Conservation (phyloP, 2,797 vertebrate genomes). For the Pseudochaenichthys georgianus region DNA sequence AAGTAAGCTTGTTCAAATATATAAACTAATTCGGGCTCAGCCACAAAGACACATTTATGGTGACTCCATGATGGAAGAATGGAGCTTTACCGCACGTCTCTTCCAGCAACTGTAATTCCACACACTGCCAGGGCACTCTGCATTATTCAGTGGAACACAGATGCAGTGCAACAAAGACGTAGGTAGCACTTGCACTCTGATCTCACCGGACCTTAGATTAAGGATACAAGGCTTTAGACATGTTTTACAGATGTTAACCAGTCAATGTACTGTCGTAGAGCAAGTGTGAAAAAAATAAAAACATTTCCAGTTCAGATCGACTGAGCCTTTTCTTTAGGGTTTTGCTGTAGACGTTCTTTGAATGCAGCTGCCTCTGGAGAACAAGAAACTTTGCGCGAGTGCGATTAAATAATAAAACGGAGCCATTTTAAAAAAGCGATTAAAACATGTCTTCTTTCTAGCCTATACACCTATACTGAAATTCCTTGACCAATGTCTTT, state of each 20-base stretch:
- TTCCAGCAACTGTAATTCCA: conserved; percentile 79
- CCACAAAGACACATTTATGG: conserved; percentile 47
- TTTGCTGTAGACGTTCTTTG: conserved; percentile 9
- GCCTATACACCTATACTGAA: not conserved
- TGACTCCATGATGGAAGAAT: conserved; percentile 56
- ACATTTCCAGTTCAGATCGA: conserved; percentile 1
- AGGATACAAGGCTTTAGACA: conserved; percentile 49
- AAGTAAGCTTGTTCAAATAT: conserved; percentile 33
- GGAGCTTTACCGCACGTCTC: conserved; percentile 46
- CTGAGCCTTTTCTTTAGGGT: not conserved
- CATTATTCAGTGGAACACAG: conserved; percentile 81
- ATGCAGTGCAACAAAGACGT: conserved; percentile 49
- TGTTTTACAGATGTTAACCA: conserved; percentile 57
- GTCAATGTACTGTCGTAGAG: conserved; percentile 42
- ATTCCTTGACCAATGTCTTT: not conserved
- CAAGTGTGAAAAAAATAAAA: not conserved
- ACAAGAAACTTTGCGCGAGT: not conserved
- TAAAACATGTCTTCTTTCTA: not conserved
- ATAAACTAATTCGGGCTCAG: conserved; percentile 44
- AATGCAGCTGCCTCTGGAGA: not conserved
- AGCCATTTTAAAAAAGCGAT: not conserved
- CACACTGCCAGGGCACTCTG: conserved; percentile 63
- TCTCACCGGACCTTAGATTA: conserved; percentile 55
- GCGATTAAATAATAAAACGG: not conserved
- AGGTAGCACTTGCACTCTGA: conserved; percentile 56